A percentile compares a stretch with the other conserved stretches of the same genome.
Conservation (phyloP, 2,797 vertebrate genomes). For the Geotrypetes seraphini region DNA sequence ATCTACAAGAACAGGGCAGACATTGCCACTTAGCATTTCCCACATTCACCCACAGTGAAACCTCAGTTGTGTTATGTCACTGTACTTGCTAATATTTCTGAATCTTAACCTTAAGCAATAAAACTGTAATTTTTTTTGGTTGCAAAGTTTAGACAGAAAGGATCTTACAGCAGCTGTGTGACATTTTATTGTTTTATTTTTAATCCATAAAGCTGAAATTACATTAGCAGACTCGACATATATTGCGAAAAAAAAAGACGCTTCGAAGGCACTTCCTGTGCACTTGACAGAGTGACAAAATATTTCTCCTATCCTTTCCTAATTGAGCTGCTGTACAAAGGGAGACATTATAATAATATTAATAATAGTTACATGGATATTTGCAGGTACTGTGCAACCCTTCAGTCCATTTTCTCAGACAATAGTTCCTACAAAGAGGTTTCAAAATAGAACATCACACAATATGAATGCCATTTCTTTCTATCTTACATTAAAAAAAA, state of each 20-base stretch:
- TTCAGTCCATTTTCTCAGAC: constrained; percentile 81
- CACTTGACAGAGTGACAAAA: constrained; percentile 94
- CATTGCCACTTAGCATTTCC: no score
- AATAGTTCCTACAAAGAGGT: constrained; percentile 73
- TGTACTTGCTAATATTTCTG: no score
- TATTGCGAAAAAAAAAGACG: constrained; percentile 64
- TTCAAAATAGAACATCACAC: constrained; percentile 89
- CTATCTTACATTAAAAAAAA: constrained; percentile 84
- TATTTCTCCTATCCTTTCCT: constrained; percentile 87
- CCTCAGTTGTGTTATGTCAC: no score
- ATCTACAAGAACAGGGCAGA: no score
- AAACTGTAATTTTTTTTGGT: no score
- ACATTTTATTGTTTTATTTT: no score
- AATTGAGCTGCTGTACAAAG: constrained; percentile 74
- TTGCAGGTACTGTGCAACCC: constrained; percentile 77
- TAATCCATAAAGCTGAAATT: not conserved
- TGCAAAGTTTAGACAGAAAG: no score
- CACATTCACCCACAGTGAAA: no score
- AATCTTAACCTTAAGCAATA: no score
- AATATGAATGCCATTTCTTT: constrained; percentile 97
- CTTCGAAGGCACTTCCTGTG: constrained; percentile 67
- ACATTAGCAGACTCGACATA: constrained; percentile 64
- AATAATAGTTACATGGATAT: constrained; percentile 82
- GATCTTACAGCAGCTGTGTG: no score
- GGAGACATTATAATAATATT: constrained; percentile 78